These are phyloP conservation scores for Kryptopterus vitreolus DNA, from an alignment of 2,797 vertebrate genomes.

Conservation along the genomic window DNA sequence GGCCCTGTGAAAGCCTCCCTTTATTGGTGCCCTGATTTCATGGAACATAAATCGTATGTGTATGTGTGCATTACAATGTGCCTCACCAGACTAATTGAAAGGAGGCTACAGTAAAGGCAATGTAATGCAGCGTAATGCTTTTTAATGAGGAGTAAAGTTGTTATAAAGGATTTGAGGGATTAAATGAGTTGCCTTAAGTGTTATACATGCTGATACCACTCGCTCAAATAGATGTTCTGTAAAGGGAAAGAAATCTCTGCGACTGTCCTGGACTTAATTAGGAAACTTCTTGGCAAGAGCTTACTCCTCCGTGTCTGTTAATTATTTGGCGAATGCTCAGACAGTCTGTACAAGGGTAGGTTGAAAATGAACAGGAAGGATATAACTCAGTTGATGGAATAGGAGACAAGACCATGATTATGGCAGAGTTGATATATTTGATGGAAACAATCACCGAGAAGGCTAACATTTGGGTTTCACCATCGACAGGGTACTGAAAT, in stretches of 20 bases:
- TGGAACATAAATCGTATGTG: constrained; percentile 23
- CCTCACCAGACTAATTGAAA: neutral
- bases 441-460: constrained; percentile 17
- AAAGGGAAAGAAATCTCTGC: neutral
- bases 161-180: constrained; percentile 6
- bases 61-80: neutral
- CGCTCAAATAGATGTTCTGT: constrained; percentile 6
- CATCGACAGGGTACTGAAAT: neutral
- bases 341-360: neutral
- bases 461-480: neutral
- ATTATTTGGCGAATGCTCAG: constrained; percentile 23
- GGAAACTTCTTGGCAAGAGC: constrained; percentile 5
- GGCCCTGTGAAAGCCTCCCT: constrained; percentile 34
- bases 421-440: neutral
- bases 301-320: constrained; percentile 11
- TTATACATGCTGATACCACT: neutral
- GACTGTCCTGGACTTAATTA: constrained; percentile 21
- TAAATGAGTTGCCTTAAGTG: neutral
- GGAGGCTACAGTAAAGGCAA: neutral
- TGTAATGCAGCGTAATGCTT: neutral
- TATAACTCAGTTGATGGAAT: constrained; percentile 24
- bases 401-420: constrained; percentile 23
- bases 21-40: constrained; percentile 28
- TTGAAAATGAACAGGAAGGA: constrained; percentile 22
- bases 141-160: constrained; percentile 5